Conservation (phyloP, 2,888 invertebrate genomes). For the Drosophila phalerata region DNA sequence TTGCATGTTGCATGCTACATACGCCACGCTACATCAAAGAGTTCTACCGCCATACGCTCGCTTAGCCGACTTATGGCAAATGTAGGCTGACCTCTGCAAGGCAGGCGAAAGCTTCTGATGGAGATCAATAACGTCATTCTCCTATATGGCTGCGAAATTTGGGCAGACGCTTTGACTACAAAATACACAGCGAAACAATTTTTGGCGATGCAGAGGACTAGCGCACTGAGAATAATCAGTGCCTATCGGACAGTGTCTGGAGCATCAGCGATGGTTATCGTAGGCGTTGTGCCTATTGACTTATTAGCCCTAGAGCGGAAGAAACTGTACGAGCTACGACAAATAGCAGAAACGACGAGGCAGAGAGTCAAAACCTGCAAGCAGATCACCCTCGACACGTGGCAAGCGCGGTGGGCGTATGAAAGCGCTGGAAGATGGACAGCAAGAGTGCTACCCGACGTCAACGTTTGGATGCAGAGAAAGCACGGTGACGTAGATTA, state of each 20-base stretch:
- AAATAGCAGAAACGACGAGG: background rate
- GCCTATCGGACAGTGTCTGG: conserved; percentile 4
- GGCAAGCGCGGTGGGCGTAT: background rate
- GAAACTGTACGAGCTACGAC: background rate
- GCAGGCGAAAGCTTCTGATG: background rate
- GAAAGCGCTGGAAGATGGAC: background rate
- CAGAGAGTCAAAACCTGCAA: background rate
- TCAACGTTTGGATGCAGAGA: background rate
- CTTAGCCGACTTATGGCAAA: conserved; percentile 4
- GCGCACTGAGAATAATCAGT: conserved; percentile 1
- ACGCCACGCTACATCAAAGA: background rate
- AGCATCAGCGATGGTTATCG: background rate
- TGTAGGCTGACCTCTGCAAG: background rate
- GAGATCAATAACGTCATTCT: background rate
- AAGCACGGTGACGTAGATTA: background rate
- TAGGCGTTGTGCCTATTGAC: background rate
- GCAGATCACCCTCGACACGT: background rate
- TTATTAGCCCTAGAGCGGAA: background rate
- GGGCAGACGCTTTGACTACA: background rate
- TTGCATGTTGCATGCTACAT: too few relatives aligned
- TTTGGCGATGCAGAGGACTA: background rate
- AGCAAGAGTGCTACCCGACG: background rate
- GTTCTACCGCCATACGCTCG: background rate
- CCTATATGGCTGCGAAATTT: background rate
- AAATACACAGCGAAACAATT: background rate